Conservation (phyloP, 2,888 invertebrate genomes). For the Mesorhabditis belari region DNA sequence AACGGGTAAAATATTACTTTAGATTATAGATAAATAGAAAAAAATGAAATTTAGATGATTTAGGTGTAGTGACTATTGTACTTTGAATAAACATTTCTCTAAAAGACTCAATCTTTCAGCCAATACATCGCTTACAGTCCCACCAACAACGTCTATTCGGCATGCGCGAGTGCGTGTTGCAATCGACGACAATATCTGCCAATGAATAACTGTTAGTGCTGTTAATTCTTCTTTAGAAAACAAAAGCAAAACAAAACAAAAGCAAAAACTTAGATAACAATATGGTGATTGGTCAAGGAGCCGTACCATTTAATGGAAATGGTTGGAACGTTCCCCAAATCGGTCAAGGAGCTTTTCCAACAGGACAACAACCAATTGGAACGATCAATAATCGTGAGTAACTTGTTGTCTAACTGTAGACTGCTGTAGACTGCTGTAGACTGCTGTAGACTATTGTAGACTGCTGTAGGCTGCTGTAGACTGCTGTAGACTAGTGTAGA, state of each 20-base stretch:
- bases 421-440: no score
- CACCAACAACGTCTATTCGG: constrained; percentile 23
- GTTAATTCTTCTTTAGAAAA: constrained; percentile 1
- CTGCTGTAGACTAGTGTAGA: no score
- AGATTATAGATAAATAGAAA: neutral
- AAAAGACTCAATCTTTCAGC: constrained; percentile 14
- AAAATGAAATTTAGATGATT: no score
- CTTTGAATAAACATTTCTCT: neutral
- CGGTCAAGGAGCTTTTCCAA: neutral
- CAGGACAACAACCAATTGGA: no score
- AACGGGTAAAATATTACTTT: constrained; percentile 14
- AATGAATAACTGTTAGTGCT: neutral
- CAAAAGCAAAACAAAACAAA: neutral
- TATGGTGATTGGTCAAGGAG: constrained; percentile 1
- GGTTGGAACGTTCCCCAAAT: neutral
- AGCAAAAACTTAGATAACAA: neutral
- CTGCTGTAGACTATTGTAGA: no score
- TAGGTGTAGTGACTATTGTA: no score
- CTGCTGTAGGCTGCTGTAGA: no score
- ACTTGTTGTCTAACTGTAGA: no score
- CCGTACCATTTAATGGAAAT: neutral
- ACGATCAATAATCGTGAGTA: no score
- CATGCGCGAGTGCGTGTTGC: constrained; percentile 32
- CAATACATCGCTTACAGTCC: constrained; percentile 29
- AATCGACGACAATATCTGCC: neutral